Base-by-base conservation (phyloP, 37 sponge, comb jelly and placozoan genomes). In the Chondrilla cf. caribensis region DNA sequence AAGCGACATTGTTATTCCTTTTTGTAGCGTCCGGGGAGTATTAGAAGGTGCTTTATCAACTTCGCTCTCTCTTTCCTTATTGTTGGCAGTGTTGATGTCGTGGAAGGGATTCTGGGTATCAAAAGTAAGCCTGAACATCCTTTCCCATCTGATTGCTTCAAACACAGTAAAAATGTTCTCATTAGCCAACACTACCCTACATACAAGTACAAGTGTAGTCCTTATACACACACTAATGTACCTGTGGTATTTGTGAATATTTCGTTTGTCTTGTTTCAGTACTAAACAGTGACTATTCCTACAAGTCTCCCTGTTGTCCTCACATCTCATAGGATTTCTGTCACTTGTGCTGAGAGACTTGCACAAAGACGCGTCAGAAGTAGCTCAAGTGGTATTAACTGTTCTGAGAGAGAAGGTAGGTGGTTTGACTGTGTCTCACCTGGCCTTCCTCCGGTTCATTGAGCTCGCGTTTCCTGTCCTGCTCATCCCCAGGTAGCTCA, bases 21-120 rank as follows among this genome's bases (percentile, higher is more conserved):
- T 3, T 17, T 82, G 38, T 80, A 86, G 91, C 71, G 60, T 3
- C 62, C 35, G 21, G 33, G 29, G 3, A 84, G 89, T 6, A 60
- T 86, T 2, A 67, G 91, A 18, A 8, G 42, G 22, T 71, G 81
- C 47, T 86, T 84, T 21, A 80, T 92, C 67, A 86, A 89, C 70
- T 92, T 92, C 84, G 83, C 87, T 18, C 54, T 92, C 31, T 86
- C 90, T 43, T 89, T 92, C 60, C 75, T 92, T 26, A 47, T 86
- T 2, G 77, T 86, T 70, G 93, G 90, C 58, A 76, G 65, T 1
- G 36, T 33, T 14, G 75, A 80, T 26, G 78, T 83, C 51, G 82
- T 89, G 44, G 71, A 70, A 4, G 70, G 59, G 17, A 58, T 86
- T 40, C 65, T 92, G 44, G 59, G 51, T 5, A 62, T 62, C 18